Evolutionary conservation across 2,888 invertebrate species (phyloP), one percentile per base, ranked within the genome.

Genomic region (Schizotus pectinicornis): DNA sequence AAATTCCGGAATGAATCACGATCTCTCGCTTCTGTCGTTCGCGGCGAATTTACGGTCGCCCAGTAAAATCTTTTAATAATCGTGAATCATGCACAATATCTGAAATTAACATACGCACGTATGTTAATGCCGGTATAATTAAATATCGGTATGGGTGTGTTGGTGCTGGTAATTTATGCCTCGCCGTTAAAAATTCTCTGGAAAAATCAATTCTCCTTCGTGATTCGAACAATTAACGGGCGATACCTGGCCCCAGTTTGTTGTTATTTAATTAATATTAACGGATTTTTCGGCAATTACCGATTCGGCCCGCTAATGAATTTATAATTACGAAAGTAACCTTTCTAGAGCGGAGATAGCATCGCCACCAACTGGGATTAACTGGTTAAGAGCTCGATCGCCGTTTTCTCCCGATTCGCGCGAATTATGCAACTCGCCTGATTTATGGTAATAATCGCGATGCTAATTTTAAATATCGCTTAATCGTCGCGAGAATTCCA

Each of bases 31-130:
- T 43, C 43, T 32, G 46, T 53, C 53, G 36, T 45, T 37, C 31
- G 22, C 1, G 36, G 45, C 36, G 43, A 54, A 47, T 59, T 59
- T 54, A 49, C 38, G 12, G 41, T 13, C 51, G 43, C 9, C 37
- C 56, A 43, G 35, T 48, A 51, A 48, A 60, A 56, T 52, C 60
- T 55, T 51, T 38, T 55, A 55, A 49, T 56, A 56, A 60, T 39
- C 12, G 53, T 60, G 60, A 60, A 55, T 60, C 60, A 60, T 48
- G 47, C 52, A 46, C 52, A 47, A 55, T 59, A 39, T 41, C 47
- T 36, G 31, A 30, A 58, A 59, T 58, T 58, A 54, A 58, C 58
- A 58, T 58, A 41, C 32, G 46, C 36, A 52, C 11, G 46, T 46
- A 34, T 46, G 22, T 22, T 22, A 39, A 47, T 38, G 34, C 38